Base-by-base conservation (phyloP, 1,140 invertebrate genomes). In the Hylyphantes graminicola region DNA sequence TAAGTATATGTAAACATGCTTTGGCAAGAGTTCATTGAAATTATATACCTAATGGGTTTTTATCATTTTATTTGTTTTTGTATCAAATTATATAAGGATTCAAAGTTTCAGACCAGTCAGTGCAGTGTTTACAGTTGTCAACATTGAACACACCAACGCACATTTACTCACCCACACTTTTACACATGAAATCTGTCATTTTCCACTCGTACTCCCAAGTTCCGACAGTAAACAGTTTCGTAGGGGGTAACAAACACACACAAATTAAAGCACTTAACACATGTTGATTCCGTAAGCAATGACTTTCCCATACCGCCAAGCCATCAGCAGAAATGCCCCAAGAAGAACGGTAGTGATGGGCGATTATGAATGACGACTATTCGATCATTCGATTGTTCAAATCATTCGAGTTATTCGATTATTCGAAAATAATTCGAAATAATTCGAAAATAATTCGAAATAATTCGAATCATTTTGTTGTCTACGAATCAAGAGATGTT, bases 221-320 rank as follows among this genome's bases (percentile, higher is more conserved):
- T 75, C 53, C 53, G 15, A n/a, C 50, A 15, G 19, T 19, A 72
- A 12, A 61, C 13, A 74, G 17, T 8, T 12, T 17, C 21, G 35
- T 48, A 51, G 10, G n/a, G 13, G 17, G 59, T 15, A 57, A 48
- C 12, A 72, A 74, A 64, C 17, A 53, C 21, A 74, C 15, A 67
- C 17, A 73, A 83, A 61, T 65, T 75, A 65, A 65, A 17, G 59
- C 70, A 83, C 57, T 83, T 73, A 73, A 83, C 80, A 83, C 80
- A 83, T 83, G 80, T 83, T 83, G 80, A 74, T 83, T 74, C 70
- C n/a, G 70, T 65, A 19, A 54, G 48, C 64, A n/a, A 65, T 74
- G 70, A 65, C 9, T 74, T 83, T 72, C 70, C 35, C 80, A 75
- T 83, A 83, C 80, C 80, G 80, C 80, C 80, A 83, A 83, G 80